Evolutionary conservation across 2,888 invertebrate genomes (phyloP).

Genomic region (Vanessa cardui): DNA sequence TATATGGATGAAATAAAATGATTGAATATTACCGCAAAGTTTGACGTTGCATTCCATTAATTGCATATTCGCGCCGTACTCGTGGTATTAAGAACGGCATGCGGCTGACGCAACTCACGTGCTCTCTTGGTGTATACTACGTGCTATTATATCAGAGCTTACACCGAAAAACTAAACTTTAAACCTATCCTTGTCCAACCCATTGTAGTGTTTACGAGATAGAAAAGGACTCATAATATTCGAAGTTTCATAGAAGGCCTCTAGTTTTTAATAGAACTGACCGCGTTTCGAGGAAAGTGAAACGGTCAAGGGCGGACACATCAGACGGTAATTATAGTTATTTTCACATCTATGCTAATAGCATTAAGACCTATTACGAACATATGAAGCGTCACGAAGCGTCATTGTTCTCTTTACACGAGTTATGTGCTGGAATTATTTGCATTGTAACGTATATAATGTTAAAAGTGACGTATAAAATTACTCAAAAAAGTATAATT

Average conservation of each 20-base stretch:
- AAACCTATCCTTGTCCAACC: not conserved
- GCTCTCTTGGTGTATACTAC: conserved; percentile 24
- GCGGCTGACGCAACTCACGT: conserved; percentile 32
- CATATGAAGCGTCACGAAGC: not conserved
- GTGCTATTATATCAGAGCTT: conserved; percentile 12
- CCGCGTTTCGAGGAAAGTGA: conserved; percentile 31
- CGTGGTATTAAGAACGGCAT: conserved; percentile 3
- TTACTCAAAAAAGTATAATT: no score
- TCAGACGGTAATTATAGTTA: not conserved
- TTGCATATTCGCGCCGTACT: conserved; percentile 6
- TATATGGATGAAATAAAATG: not conserved
- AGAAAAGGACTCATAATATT: not conserved
- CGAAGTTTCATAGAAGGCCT: no score
- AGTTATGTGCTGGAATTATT: no score
- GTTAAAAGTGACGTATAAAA: no score
- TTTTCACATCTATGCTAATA: conserved; percentile 13
- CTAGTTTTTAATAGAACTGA: conserved; percentile 27
- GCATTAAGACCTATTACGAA: not conserved
- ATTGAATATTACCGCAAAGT: not conserved
- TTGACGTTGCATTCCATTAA: conserved; percentile 7
- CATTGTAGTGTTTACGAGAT: not conserved
- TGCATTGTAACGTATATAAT: no score
- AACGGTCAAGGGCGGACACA: conserved; percentile 25
- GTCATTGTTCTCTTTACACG: not conserved
- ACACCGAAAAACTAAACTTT: not conserved